Base-by-base conservation (phyloP, 2,888 invertebrate species). In the Eustalomyia histrio region DNA sequence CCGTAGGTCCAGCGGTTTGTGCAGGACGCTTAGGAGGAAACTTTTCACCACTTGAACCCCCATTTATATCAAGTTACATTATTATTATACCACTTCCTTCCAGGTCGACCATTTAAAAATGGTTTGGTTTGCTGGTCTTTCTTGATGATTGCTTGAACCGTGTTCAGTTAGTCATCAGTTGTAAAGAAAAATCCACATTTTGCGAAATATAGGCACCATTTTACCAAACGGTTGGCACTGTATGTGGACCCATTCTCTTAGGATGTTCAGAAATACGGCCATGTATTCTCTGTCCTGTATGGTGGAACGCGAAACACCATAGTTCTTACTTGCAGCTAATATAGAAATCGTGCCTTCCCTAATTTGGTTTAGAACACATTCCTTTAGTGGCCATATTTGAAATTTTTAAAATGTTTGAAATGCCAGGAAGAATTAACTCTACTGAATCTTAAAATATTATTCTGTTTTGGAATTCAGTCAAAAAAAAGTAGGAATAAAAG, bases 271-370 rank as follows among this genome's bases (percentile, higher is more conserved):
- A 0, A 17, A 61, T 8, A 1, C 76, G 43, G 12, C 33, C 47
- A 39, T 63, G 33, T 1, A 76, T 16, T 39, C 63, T 6, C 10
- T 68, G 69, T n/a, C n/a, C n/a, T n/a, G n/a, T n/a, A n/a, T n/a
- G n/a, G n/a, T n/a, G n/a, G n/a, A n/a, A n/a, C n/a, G 76, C 1
- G 76, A 64, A 14, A 73, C 50, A 6, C 73, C 50, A 73, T 58
- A 64, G 18, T 64, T 73, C 64, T 33, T 52, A 16, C 75, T 68
- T 12, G 67, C 75, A 33, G 39, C 61, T 58, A 58, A 53, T 18
- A 75, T 43, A 7, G 75, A 47, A 8, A n/a, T 50, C 1, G 2
- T 6, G 8, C 17, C 35, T 60, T 60, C 16, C 39, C 60, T 71
- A 24, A n/a, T n/a, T n/a, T n/a, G n/a, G n/a, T n/a, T n/a, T n/a